Percentiles rank a stretch among this genome's conserved stretches.
These are phyloP conservation scores for Nanorana parkeri DNA, from an alignment of 2,113 vertebrate species.

Conservation along the genomic window DNA sequence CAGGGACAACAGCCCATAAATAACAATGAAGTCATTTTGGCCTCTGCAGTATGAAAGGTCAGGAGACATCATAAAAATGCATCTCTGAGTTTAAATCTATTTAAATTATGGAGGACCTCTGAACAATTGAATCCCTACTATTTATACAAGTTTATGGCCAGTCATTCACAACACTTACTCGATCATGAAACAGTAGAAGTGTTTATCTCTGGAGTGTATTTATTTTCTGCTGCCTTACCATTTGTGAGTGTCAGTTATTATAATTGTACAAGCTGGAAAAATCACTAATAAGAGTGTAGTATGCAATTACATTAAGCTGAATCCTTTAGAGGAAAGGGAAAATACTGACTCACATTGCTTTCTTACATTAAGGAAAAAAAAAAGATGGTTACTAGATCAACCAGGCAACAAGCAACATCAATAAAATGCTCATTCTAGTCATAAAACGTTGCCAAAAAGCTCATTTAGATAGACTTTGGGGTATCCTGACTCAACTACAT, in stretches of 20 bases:
- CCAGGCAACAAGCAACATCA: too few relatives aligned
- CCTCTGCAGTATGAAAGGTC: conserved; percentile 46
- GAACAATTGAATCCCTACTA: conserved; percentile 9
- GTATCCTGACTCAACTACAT: too few relatives aligned
- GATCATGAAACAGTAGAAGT: conserved; percentile 38
- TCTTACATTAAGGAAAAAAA: too few relatives aligned
- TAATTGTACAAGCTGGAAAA: not conserved
- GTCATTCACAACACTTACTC: conserved; percentile 30
- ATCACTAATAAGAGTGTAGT: too few relatives aligned
- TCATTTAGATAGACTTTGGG: too few relatives aligned
- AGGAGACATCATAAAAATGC: conserved; percentile 34
- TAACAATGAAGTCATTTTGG: conserved; percentile 30
- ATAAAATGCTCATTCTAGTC: too few relatives aligned
- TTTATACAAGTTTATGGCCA: conserved; percentile 29
- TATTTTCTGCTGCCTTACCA: not conserved
- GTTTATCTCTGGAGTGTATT: conserved; percentile 11
- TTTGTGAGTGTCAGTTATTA: conserved; percentile 6
- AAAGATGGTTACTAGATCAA: too few relatives aligned
- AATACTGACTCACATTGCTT: too few relatives aligned
- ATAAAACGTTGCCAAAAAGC: too few relatives aligned
- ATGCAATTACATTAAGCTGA: too few relatives aligned
- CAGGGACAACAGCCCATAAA: conserved; percentile 46
- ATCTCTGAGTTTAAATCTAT: conserved; percentile 31
- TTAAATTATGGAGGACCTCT: conserved; percentile 28
- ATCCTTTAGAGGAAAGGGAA: too few relatives aligned